These are phyloP conservation scores for Sesamia nonagrioides DNA, from an alignment of 1,140 invertebrate genomes.

Conservation along the genomic window DNA sequence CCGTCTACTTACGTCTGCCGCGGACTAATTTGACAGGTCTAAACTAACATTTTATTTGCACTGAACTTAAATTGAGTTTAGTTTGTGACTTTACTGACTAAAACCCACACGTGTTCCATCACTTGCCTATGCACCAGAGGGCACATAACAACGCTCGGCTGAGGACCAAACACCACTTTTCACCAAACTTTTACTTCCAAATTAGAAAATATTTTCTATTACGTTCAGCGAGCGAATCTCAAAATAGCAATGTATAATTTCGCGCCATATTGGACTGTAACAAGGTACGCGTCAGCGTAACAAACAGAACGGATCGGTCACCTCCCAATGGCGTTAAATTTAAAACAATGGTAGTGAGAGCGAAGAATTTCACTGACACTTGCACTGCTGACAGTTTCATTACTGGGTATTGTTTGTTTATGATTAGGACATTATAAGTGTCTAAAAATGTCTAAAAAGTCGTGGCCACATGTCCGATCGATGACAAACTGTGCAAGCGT, in stretches of 20 bases:
- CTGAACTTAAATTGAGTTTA: too few relatives aligned
- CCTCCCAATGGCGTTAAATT: constrained; percentile 37
- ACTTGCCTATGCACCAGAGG: too few relatives aligned
- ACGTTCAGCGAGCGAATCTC: background rate
- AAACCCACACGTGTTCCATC: too few relatives aligned
- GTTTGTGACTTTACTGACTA: too few relatives aligned
- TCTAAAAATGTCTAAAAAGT: too few relatives aligned
- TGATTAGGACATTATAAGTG: too few relatives aligned
- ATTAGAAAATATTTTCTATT: background rate
- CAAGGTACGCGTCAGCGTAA: constrained; percentile 17
- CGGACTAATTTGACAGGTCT: too few relatives aligned
- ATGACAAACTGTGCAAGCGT: background rate
- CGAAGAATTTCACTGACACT: constrained; percentile 33
- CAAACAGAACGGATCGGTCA: constrained; percentile 51
- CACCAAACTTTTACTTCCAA: background rate
- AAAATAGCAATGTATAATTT: constrained; percentile 17
- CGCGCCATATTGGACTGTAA: constrained; percentile 23
- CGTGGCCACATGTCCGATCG: too few relatives aligned
- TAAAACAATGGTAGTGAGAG: constrained; percentile 53
- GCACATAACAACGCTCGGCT: too few relatives aligned
- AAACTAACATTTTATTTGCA: too few relatives aligned
- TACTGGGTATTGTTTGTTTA: constrained; percentile 22
- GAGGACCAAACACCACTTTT: too few relatives aligned
- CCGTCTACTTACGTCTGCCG: too few relatives aligned
- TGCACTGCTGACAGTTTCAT: background rate